Percentiles rank a stretch among this genome's conserved stretches.
Evolutionary conservation across 2,113 vertebrate species (phyloP).

Genomic region (Nothocercus julius): DNA sequence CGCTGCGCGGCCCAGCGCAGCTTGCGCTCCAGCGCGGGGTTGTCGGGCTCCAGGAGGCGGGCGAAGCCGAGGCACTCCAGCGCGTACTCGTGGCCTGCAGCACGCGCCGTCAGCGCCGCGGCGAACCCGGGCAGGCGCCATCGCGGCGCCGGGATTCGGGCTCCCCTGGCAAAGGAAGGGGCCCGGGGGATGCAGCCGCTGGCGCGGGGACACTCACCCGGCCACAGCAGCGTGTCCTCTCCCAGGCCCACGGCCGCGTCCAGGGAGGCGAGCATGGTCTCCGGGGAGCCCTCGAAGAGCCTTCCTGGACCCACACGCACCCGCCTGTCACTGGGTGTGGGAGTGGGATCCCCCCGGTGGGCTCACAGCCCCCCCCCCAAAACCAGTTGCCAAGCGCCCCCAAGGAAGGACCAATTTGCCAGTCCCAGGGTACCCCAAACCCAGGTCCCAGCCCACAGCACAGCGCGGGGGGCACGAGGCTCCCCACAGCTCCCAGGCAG

Average conservation of each 20-base stretch:
- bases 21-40: conserved; percentile 83
- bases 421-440: background rate
- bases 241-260: conserved; percentile 85
- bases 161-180: background rate
- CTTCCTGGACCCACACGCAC: conserved; percentile 77
- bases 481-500: no score
- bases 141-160: no score
- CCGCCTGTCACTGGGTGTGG: background rate
- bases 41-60: conserved; percentile 87
- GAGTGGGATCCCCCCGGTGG: background rate
- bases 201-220: conserved; percentile 77
- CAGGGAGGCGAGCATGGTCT: conserved; percentile 93
- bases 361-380: background rate
- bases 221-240: conserved; percentile 92
- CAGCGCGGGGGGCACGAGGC: no score
- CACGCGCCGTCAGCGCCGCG: rapidly evolving
- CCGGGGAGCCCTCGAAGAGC: conserved; percentile 91
- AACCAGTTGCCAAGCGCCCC: background rate
- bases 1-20: conserved; percentile 88
- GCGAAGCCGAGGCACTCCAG: conserved; percentile 94
- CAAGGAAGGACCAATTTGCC: background rate
- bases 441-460: no score
- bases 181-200: background rate
- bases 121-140: background rate
- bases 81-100: conserved; percentile 92